Base-by-base conservation (phyloP, 2,888 invertebrate species). In the Sceliomorpha sp. region DNA sequence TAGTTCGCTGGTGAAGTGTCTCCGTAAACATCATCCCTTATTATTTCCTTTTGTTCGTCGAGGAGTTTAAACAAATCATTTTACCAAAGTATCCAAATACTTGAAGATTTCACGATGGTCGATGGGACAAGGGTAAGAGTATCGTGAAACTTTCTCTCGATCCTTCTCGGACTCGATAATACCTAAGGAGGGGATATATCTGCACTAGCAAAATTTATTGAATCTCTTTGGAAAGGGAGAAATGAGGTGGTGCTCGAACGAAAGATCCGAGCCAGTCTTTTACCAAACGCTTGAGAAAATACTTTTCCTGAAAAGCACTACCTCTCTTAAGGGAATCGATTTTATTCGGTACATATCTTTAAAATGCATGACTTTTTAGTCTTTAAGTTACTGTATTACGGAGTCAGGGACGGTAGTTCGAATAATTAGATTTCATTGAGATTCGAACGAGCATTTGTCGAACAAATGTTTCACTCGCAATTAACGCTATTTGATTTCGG, bases 111-210 rank as follows among this genome's bases (percentile, higher is more conserved):
- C 32, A 53, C 40, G 47, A 58, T 60, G 70, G 44, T 67, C 58
- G 67, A 73, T 72, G 55, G 60, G 70, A 68, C 68, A 58, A 73
- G 37, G 72, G 70, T 71, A 72, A 74, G 74, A 74, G 75, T 44
- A 68, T 59, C 69, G 60, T 37, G 39, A 48, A 66, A 63, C 71
- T 70, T 62, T 55, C 50, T 45, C 67, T 45, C 58, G 60, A 72
- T 71, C 67, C 67, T 69, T 44, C 56, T 60, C 42, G 37, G 45
- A 69, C 66, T 75, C 73, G 72, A 76, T 74, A 77, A 74, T 73
- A 71, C 72, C 72, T 44, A 55, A 48, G 47, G 51, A 36, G 29
- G n/a, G 47, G 51, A 53, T 69, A 69, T 66, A 59, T 60, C 59
- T 51, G 37, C 40, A 53, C 59, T 64, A 40, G 64, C 63, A 39